Conservation (phyloP, 2,888 invertebrate genomes). For the Hemithea aestivaria region DNA sequence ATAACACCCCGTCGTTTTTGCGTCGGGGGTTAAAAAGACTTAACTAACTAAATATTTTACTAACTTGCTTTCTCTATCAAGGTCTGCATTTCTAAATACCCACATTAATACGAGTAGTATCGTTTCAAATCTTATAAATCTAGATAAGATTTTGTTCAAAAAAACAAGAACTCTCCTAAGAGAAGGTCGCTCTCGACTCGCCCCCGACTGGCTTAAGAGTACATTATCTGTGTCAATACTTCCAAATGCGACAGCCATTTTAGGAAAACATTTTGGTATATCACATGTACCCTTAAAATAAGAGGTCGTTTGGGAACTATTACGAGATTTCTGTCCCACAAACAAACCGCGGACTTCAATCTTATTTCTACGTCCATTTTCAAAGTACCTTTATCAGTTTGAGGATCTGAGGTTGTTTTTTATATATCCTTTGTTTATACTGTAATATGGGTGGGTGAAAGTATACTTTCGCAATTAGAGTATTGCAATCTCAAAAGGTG, state of each 20-base stretch:
- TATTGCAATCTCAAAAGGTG: too few species aligned
- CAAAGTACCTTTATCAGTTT: constrained; percentile 32
- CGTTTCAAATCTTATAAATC: constrained; percentile 62
- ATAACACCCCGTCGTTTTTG: too few species aligned
- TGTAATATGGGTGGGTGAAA: too few species aligned
- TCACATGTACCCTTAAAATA: constrained; percentile 66
- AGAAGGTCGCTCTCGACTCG: constrained; percentile 35
- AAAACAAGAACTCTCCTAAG: constrained; percentile 45
- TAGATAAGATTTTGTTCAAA: constrained; percentile 64
- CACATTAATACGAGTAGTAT: too few species aligned
- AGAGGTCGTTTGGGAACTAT: constrained; percentile 64
- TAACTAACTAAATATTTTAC: too few species aligned
- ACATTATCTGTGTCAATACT: constrained; percentile 74
- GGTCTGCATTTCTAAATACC: too few species aligned
- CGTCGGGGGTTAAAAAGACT: too few species aligned
- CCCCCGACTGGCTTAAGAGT: constrained; percentile 44
- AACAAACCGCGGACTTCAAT: constrained; percentile 42
- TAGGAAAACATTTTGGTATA: constrained; percentile 69
- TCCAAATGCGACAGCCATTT: constrained; percentile 60
- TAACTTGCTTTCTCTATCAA: too few species aligned
- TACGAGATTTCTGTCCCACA: constrained; percentile 60
- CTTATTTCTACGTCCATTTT: constrained; percentile 30
- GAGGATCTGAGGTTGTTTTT: constrained; percentile 11
- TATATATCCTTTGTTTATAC: constrained; percentile 4
- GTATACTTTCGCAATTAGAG: too few species aligned